Percentiles rank a stretch among this genome's conserved stretches.
These are phyloP conservation scores for Lasioglossum pauxillum DNA, from an alignment of 2,888 invertebrate genomes.

Conservation along the genomic window DNA sequence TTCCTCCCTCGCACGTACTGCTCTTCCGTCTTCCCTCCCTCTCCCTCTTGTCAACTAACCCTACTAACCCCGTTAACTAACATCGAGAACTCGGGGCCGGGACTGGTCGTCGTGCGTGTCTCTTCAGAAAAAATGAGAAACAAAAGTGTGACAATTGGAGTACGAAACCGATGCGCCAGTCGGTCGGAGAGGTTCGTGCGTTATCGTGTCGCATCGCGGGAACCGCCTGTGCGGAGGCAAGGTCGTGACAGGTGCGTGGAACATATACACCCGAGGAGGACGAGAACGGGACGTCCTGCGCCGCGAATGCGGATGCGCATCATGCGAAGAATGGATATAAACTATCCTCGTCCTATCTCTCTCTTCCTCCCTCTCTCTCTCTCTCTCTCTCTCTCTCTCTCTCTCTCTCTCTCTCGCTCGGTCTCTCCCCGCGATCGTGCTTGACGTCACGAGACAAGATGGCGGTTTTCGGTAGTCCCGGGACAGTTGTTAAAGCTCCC, in stretches of 20 bases:
- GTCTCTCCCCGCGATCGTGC: slow-evolving; percentile 23
- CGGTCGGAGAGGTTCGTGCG: background rate
- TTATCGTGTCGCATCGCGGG: background rate
- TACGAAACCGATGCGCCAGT: background rate
- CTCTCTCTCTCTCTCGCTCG: background rate
- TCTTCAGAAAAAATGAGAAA: background rate
- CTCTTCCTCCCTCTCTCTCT: background rate
- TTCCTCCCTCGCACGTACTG: background rate
- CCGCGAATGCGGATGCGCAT: slow-evolving; percentile 46
- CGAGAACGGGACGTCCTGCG: slow-evolving; percentile 31
- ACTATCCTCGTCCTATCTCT: slow-evolving; percentile 25
- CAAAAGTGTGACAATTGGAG: background rate
- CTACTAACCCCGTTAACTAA: slow-evolving; percentile 4
- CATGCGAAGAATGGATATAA: slow-evolving; percentile 48
- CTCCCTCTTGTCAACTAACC: background rate
- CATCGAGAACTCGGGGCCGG: slow-evolving; percentile 26
- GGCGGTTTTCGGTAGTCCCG: slow-evolving; percentile 64
- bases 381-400: slow-evolving; percentile 21
- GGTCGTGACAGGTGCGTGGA: slow-evolving; percentile 48
- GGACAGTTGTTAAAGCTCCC: slow-evolving; percentile 36
- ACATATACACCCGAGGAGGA: slow-evolving; percentile 36
- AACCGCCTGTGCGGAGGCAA: slow-evolving; percentile 15
- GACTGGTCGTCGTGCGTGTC: background rate
- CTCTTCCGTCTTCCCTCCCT: background rate
- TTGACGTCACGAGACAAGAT: slow-evolving; percentile 65